phyloP scores from a whole-genome alignment of 2,113 vertebrate genomes.

The Alligator mississippiensis region DNA sequence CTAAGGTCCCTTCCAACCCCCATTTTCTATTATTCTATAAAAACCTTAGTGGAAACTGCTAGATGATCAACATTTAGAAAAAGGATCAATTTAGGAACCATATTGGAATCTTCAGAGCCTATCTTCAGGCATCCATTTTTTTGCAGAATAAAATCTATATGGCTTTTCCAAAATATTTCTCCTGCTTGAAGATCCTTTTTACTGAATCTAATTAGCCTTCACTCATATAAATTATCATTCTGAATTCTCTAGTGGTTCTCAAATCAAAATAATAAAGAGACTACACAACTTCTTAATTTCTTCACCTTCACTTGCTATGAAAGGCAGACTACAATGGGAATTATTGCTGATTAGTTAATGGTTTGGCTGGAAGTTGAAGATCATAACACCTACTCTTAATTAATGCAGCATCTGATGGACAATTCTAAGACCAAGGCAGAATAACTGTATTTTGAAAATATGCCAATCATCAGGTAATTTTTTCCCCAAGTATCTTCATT shows the following conservation, averaged over 20 bases:
- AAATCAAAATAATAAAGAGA: not conserved
- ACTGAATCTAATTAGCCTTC: not conserved
- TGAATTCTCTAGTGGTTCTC: not conserved
- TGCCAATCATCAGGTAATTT: not conserved
- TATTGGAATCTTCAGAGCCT: not conserved
- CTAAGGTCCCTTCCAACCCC: too few species aligned
- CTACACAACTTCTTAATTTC: not conserved
- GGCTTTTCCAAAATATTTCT: not conserved
- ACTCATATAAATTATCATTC: not conserved
- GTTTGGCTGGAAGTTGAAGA: constrained; percentile 42
- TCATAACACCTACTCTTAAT: not conserved
- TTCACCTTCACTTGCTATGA: not conserved
- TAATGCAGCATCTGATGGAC: not conserved
- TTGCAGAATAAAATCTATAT: not conserved
- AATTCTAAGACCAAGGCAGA: not conserved
- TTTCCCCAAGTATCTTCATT: not conserved
- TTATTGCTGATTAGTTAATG: not conserved
- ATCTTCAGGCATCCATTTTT: constrained; percentile 14
- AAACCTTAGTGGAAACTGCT: too few species aligned
- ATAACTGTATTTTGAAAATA: not conserved
- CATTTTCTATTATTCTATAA: too few species aligned
- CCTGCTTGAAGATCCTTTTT: not conserved
- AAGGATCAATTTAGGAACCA: not conserved
- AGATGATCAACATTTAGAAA: too few species aligned
- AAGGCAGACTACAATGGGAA: not conserved